Base-by-base conservation (phyloP, 1,140 invertebrate genomes). In the Medauroidea extradentata region DNA sequence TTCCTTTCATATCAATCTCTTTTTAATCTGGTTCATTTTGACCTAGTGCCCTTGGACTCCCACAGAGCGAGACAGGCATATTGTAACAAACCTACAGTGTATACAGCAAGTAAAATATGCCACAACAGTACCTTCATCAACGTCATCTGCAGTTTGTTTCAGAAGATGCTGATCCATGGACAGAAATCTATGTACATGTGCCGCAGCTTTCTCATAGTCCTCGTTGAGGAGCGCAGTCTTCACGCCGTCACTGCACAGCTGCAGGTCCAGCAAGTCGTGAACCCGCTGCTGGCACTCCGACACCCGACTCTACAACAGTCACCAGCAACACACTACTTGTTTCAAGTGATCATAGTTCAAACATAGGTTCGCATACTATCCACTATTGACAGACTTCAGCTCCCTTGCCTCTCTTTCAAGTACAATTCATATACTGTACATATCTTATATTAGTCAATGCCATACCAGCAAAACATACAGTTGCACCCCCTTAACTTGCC, bases 231-330 rank as follows among this genome's bases (percentile, higher is more conserved):
- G 85, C 11, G 96, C 95, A 44, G 89, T 87, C 60, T 94, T 88
- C 0, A 99, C 96, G 44, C 95, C 96, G 75, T 97, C 90, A 60
- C 93, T 95, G 73, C 96, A 98, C 46, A 94, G 83, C 73, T 97
- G 93, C 19, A 99, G 79, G 76, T 99, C 97, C 58, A 98, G 84
- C 19, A 99, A 82, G 76, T 99, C 97, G 71, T 96, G 93, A 0
- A 99, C 95, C 62, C 95, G 79, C 67, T 92, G 88, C 69, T 99
- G 93, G 73, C 94, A 97, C 67, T 96, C 92, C 16, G 91, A 91
- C 0, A 98, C 97, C 64, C 93, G 82, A 64, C 87, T 92, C 92
- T 95, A 65, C 19, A 68, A 62, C 59, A 59, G n/a, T n/a, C n/a
- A n/a, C n/a, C n/a, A n/a, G n/a, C n/a, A 14, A 53, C 14, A 23